Evolutionary conservation across 2,888 invertebrate genomes (phyloP), one percentile per base, ranked within the genome.

Genomic region (Lasioglossum lativentre): DNA sequence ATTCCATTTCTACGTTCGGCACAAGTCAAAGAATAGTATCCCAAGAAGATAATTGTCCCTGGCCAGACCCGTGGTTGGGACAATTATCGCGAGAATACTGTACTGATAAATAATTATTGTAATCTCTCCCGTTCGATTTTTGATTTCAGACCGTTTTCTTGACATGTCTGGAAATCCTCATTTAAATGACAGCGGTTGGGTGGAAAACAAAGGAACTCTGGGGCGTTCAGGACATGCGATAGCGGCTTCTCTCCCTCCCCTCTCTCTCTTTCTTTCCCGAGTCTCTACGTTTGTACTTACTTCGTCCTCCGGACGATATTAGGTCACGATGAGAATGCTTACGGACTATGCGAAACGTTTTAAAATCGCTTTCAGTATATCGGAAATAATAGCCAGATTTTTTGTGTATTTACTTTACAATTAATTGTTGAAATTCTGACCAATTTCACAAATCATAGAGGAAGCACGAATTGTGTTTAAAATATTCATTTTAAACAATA

Each of bases 311-410:
- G 59, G 75, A 84, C 73, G 80, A 84, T 85, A 83, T 85, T 85
- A 78, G 80, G 85, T 84, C 85, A 80, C 63, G 73, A 85, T 84
- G 80, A 73, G 76, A 85, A 85, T 85, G 59, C 85, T 80, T 80
- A 85, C 34, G 19, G 73, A 40, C 63, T 75, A 72, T 47, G 66
- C 8, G 56, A 79, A 78, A 75, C 72, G 66, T 75, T 83, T 75
- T 85, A 72, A 82, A 83, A 83, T 59, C 38, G 45, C 78, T 85
- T 82, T 82, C 10, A 45, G 52, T 73, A 47, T 70, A 30, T 47
- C 59, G 19, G 38, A 56, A 71, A 82, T 23, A n/a, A 40, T 40
- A 34, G 34, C 3, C 42, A 42, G 12, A 42, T 42, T n/a, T n/a
- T n/a, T n/a, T 42, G 10, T 42, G 8, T 8, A 40, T 40, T 8